These are phyloP conservation scores for Podotricha telesiphe DNA, from an alignment of 2,888 invertebrate genomes.

Conservation along the genomic window DNA sequence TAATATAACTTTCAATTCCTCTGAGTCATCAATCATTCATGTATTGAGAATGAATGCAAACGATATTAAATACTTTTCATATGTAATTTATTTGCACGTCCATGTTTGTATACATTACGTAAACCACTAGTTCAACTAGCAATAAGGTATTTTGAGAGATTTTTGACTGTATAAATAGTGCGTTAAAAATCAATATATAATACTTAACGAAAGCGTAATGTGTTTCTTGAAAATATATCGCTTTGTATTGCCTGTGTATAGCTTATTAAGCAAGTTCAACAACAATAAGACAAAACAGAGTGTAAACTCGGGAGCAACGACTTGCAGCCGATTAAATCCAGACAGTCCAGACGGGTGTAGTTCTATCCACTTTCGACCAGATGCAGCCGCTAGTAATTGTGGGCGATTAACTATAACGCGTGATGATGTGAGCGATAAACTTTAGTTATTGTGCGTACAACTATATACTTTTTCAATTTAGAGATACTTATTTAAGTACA, in stretches of 20 bases:
- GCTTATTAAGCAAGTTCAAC: conserved; percentile 21
- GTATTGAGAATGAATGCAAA: conserved; percentile 5
- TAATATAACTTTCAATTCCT: background rate
- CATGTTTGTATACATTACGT: background rate
- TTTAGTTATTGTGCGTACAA: conserved; percentile 22
- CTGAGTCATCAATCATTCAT: background rate
- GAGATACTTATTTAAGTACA: too few relatives aligned
- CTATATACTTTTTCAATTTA: background rate
- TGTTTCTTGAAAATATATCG: background rate
- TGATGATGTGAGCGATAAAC: conserved; percentile 30
- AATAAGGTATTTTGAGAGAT: background rate
- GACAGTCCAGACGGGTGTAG: conserved; percentile 57
- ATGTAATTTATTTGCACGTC: background rate
- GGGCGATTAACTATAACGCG: conserved; percentile 59
- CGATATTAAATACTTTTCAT: background rate
- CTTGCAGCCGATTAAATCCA: conserved; percentile 59
- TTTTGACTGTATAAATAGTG: background rate
- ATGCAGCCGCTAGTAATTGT: conserved; percentile 61
- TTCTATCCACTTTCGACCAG: conserved; percentile 61
- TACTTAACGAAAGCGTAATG: background rate
- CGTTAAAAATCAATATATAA: background rate
- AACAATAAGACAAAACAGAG: conserved; percentile 22
- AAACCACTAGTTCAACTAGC: background rate
- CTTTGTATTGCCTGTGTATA: background rate
- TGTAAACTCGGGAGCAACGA: conserved; percentile 54